phyloP scores from a whole-genome alignment of 2,113 vertebrate genomes.

The Bubalus kerabau region DNA sequence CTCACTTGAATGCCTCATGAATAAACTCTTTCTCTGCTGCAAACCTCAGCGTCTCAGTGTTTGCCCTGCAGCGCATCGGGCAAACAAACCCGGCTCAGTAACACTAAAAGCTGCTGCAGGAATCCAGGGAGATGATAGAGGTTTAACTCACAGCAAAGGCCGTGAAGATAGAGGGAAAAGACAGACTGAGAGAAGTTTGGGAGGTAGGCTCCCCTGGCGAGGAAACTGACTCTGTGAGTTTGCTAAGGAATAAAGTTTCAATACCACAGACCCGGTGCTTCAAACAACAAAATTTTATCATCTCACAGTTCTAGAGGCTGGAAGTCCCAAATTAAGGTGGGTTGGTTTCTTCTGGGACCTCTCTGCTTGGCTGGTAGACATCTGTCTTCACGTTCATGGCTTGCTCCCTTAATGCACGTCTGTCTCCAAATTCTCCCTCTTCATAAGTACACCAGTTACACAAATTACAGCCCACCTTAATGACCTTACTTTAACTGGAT shows the following conservation, averaged over 20 bases:
- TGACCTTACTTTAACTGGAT: background rate
- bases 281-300: background rate
- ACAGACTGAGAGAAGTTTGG: background rate
- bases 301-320: background rate
- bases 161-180: background rate
- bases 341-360: background rate
- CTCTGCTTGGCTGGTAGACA: background rate
- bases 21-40: background rate
- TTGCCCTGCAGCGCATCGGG: background rate
- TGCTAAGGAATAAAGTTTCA: background rate
- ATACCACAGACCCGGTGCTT: background rate
- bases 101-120: background rate
- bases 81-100: background rate
- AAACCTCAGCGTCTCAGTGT: background rate
- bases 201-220: background rate
- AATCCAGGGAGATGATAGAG: background rate
- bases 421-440: background rate
- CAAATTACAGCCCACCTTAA: background rate
- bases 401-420: background rate
- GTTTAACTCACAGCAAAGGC: background rate
- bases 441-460: background rate
- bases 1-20: background rate
- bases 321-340: background rate
- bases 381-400: accelerated
- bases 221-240: background rate